Evolutionary conservation across 2,888 invertebrate species (phyloP).

Genomic region (Zonitis immaculata): DNA sequence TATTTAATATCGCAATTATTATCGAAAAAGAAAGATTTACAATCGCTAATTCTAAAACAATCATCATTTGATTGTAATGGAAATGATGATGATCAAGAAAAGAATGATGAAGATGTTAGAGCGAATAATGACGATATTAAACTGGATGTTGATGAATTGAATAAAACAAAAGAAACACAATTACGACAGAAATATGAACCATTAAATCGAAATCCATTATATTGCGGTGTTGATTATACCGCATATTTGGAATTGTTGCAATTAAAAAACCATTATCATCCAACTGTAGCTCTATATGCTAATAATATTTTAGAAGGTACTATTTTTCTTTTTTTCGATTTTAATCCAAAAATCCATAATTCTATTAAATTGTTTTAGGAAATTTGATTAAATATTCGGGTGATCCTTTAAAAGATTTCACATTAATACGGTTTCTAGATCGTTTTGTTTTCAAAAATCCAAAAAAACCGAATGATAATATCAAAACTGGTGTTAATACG

Average conservation of each 20-base stretch:
- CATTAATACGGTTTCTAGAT: constrained; percentile 85
- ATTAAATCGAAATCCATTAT: constrained; percentile 75
- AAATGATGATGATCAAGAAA: constrained; percentile 31
- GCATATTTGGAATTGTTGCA: constrained; percentile 71
- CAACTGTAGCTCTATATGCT: constrained; percentile 86
- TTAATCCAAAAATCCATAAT: constrained; percentile 5
- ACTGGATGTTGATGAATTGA: constrained; percentile 31
- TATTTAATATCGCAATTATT: constrained; percentile 71
- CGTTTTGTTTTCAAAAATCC: constrained; percentile 95
- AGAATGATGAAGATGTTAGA: constrained; percentile 36
- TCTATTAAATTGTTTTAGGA: constrained; percentile 39
- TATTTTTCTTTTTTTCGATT: constrained; percentile 13
- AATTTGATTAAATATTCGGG: constrained; percentile 79
- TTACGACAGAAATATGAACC: constrained; percentile 55
- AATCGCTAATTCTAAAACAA: constrained; percentile 34
- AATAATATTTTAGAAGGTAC: constrained; percentile 69
- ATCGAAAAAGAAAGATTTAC: constrained; percentile 37
- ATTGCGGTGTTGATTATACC: constrained; percentile 69
- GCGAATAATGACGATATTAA: constrained; percentile 32
- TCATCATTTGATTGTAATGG: constrained; percentile 24
- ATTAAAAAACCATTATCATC: constrained; percentile 79
- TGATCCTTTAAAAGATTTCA: constrained; percentile 91
- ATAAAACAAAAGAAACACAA: constrained; percentile 25
- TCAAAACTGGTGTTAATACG: constrained; percentile 57
- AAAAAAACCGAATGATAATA: constrained; percentile 58